Base-by-base conservation (phyloP, 2,797 vertebrate genomes). In the Hippopotamyrus pictus region DNA sequence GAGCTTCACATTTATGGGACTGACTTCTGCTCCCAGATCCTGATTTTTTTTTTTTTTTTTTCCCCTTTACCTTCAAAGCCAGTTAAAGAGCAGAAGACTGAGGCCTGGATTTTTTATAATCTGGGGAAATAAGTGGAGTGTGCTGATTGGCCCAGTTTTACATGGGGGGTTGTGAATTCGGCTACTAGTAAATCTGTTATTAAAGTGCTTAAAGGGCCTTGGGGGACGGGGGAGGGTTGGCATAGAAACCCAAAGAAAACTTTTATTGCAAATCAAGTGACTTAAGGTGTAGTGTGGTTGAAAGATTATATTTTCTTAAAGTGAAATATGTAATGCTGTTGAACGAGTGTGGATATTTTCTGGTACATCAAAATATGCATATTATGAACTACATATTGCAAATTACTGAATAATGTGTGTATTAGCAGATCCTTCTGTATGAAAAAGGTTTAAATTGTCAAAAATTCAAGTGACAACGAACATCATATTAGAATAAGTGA, bases 221-320 rank as follows among this genome's bases (percentile, higher is more conserved):
- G 37, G 29, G 29, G 65, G 29, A 17, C 1, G 29, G 33, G 65
- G 65, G 65, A 37, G 37, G 65, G 46, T 50, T 73, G 48, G 44
- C 41, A 54, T 57, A 50, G 33, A 87, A 89, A 89, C 89, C 89
- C 89, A 89, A 89, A 89, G 89, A 89, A 19, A 69, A 29, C 7
- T 44, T 89, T 51, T 76, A 76, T 73, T 65, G 83, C 59, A 41
- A 54, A 86, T 33, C 62, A 87, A 89, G 62, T 73, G 84, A 46
- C 25, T 86, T 89, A 62, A 86, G 69, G 86, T 76, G 59, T 57
- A 89, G 83, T 86, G 89, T 73, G 48, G 33, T 84, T 89, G 41
- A 86, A 86, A 73, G 59, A 41, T 19, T 89, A 86, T 89, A 86
- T 86, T 89, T 86, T 89, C 89, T 73, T 86, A 89, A 89, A 14